A percentile compares a stretch with the other conserved stretches of the same genome.
Evolutionary conservation across 2,113 vertebrate genomes (phyloP).

Genomic region (Nesogale talazaci): DNA sequence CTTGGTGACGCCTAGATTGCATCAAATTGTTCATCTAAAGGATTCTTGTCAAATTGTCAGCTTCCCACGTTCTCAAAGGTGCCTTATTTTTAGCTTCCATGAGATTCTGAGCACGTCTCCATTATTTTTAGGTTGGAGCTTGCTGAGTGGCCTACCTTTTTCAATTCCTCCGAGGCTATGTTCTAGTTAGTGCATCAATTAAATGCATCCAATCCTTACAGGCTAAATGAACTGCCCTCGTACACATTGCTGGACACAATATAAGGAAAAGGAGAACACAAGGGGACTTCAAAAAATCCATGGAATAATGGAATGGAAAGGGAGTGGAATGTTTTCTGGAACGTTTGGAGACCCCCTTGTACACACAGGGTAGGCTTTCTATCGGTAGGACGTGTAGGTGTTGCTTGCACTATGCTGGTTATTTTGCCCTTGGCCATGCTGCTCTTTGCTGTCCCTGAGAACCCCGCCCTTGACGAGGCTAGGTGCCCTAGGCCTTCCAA

Average conservation of each 20-base stretch:
- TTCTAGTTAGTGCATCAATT: neutral
- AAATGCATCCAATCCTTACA: neutral
- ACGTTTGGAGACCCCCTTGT: no score
- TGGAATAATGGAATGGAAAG: no score
- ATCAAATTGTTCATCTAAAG: neutral
- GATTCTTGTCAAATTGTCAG: neutral
- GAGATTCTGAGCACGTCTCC: conserved; percentile 8
- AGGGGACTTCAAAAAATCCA: no score
- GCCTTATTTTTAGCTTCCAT: neutral
- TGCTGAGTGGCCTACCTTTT: neutral
- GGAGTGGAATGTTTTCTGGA: neutral
- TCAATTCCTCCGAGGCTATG: neutral
- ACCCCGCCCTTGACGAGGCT: neutral
- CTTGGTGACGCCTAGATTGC: neutral
- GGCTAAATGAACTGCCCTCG: neutral
- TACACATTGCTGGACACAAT: neutral
- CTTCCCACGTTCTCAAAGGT: neutral
- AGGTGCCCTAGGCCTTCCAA: neutral
- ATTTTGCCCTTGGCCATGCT: conserved; percentile 6
- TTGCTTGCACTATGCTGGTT: neutral
- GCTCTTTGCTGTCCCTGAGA: neutral
- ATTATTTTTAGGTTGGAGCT: conserved; percentile 28
- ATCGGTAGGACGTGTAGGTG: neutral
- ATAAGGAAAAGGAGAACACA: neutral
- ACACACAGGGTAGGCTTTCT: neutral